A percentile compares a stretch with the other conserved stretches of the same genome.
phyloP scores from a whole-genome alignment of 2,888 invertebrate species.

The Pemphredon lugubris region DNA sequence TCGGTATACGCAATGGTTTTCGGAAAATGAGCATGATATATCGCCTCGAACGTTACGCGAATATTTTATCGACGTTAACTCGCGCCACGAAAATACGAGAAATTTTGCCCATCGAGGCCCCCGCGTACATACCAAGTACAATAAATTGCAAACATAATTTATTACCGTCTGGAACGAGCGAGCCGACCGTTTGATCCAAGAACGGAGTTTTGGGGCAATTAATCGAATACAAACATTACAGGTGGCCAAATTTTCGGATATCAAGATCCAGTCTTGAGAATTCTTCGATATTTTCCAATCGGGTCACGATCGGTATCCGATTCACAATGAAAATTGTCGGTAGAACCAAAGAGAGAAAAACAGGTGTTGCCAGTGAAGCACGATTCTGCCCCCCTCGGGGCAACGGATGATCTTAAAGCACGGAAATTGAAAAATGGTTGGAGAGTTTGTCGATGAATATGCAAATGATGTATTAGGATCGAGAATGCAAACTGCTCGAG shows the following conservation, averaged over 20 bases:
- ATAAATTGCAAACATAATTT: not conserved
- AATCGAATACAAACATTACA: too few species aligned
- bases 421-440: constrained; percentile 70
- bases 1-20: constrained; percentile 42
- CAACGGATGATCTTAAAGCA: constrained; percentile 49
- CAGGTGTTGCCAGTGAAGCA: constrained; percentile 37
- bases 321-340: not conserved
- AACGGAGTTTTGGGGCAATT: too few species aligned
- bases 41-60: constrained; percentile 40
- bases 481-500: constrained; percentile 48
- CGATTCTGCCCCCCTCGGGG: constrained; percentile 21
- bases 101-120: constrained; percentile 24
- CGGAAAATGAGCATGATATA: constrained; percentile 53
- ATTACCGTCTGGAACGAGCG: too few species aligned
- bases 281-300: too few species aligned
- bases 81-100: constrained; percentile 20
- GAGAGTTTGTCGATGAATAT: constrained; percentile 70
- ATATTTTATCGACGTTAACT: constrained; percentile 44
- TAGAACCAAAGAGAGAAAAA: constrained; percentile 20
- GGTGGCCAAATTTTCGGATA: too few species aligned
- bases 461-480: constrained; percentile 64
- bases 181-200: too few species aligned
- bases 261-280: too few species aligned
- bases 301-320: not conserved
- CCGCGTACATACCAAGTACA: not conserved